Evolutionary conservation across 1,140 invertebrate species (phyloP).

Genomic region (Chrysoperla carnea): DNA sequence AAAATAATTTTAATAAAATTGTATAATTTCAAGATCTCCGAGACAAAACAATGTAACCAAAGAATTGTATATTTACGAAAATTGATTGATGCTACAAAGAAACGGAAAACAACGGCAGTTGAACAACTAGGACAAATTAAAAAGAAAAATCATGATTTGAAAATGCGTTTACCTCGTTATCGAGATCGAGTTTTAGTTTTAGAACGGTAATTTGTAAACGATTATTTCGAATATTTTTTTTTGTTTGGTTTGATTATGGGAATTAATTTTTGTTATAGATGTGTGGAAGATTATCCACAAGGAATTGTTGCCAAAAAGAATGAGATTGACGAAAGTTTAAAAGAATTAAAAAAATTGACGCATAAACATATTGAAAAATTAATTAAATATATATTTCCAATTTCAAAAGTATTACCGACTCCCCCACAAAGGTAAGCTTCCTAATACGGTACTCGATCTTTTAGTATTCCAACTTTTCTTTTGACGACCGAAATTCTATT

Average conservation of each 20-base stretch:
- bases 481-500: too few relatives aligned
- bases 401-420: constrained; percentile 33
- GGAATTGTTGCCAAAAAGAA: constrained; percentile 31
- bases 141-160: constrained; percentile 34
- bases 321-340: constrained; percentile 30
- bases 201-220: constrained; percentile 16
- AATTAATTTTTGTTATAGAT: constrained; percentile 10
- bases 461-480: too few relatives aligned
- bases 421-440: constrained; percentile 24
- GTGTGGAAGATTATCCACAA: constrained; percentile 29
- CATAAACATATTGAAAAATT: constrained; percentile 45
- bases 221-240: too few relatives aligned
- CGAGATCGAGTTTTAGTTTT: constrained; percentile 41
- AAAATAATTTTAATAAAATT: constrained; percentile 2
- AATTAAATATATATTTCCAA: constrained; percentile 59
- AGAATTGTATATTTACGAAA: constrained; percentile 38
- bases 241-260: too few relatives aligned
- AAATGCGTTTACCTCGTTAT: constrained; percentile 36
- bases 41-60: constrained; percentile 43
- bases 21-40: constrained; percentile 27
- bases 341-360: constrained; percentile 39
- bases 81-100: constrained; percentile 40
- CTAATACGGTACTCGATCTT: too few relatives aligned
- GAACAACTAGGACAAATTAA: constrained; percentile 29
- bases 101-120: constrained; percentile 34